Evolutionary conservation across 2,113 vertebrate genomes (phyloP), one percentile per base, ranked within the genome.

Genomic region (Chlamydotis undulata): DNA sequence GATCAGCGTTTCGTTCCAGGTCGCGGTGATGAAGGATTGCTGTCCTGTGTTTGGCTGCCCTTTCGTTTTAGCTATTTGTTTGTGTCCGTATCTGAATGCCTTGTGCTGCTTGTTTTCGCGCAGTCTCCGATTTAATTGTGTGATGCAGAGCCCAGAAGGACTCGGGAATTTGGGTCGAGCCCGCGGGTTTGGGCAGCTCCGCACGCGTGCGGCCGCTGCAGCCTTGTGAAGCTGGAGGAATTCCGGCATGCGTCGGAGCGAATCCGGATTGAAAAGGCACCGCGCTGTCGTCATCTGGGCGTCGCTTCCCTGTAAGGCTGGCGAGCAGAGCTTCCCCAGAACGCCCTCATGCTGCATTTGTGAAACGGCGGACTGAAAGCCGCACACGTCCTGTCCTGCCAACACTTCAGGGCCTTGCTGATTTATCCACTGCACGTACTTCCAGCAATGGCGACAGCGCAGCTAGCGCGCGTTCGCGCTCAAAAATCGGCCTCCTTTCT

Each of bases 31-130:
- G 87, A 91, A 87, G 87, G 87, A 73, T 84, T 49, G 77, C 77
- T 37, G 35, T 65, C 57, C 35, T 13, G 24, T 2, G 10, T 71
- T 90, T 61, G 59, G 59, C 60, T 78, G 59, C 69, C 78, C 45
- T 33, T 64, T 96, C 47, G 4, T 95, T 91, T 96, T 87, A 96
- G 79, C 95, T 97, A 80, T 97, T 97, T 96, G 95, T 97, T 97
- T 93, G 15, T 37, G 76, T 91, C 65, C 78, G 1, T 33, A 47
- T 69, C 93, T 33, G 67, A 93, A 82, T 23, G 57, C 77, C 84
- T 91, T 19, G 29, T 82, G 90, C 91, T 83, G 90, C 93, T 94
- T 60, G 70, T 83, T 86, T 93, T 93, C 96, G 93, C 41, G 41
- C 69, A 63, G 28, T 80, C 73, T 95, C 90, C 45, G 23, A 90